Conservation (phyloP, 2,113 vertebrate species). For the Catharus bicknelli region DNA sequence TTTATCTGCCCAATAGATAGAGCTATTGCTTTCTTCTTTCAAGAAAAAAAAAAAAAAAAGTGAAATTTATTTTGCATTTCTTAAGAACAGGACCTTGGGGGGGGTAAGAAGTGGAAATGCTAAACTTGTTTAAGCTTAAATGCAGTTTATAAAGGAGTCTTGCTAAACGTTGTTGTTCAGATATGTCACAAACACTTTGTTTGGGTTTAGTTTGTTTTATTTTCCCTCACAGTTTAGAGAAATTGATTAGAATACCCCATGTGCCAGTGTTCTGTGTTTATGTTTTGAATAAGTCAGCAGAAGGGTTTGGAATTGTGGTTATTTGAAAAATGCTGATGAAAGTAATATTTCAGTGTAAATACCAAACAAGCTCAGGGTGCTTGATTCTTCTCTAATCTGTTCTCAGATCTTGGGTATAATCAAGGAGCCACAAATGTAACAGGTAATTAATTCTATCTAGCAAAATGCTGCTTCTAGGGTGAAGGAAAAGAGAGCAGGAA, state of each 20-base stretch:
- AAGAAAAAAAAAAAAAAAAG: neutral
- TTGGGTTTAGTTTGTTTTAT: neutral
- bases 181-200: neutral
- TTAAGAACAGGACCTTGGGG: neutral
- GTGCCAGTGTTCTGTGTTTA: neutral
- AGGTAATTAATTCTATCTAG: neutral
- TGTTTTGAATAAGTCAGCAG: neutral
- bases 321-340: neutral
- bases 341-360: neutral
- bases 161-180: neutral
- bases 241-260: neutral
- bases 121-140: neutral
- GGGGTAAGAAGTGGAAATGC: neutral
- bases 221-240: neutral
- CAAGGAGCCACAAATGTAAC: neutral
- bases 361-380: rapidly evolving
- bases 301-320: neutral
- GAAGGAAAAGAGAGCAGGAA: neutral
- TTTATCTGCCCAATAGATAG: rapidly evolving
- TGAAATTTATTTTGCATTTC: neutral
- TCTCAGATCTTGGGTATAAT: neutral
- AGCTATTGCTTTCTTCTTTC: neutral
- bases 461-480: neutral
- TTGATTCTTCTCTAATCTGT: neutral
- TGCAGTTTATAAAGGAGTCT: neutral